Evolutionary conservation across 2,797 vertebrate genomes (phyloP).

Genomic region (Halcyon smyrnensis): DNA sequence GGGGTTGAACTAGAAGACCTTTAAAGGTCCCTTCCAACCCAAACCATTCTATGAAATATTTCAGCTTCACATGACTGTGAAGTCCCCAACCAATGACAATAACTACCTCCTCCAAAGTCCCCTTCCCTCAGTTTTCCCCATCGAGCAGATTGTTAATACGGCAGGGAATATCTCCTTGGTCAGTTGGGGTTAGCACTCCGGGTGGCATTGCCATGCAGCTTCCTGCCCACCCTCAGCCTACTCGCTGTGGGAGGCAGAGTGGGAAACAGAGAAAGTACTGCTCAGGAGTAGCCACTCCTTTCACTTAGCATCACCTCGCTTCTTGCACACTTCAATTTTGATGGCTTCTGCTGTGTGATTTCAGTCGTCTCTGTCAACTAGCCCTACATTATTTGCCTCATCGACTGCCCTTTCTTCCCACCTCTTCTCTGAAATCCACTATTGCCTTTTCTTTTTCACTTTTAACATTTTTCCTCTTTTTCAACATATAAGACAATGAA

Average conservation of each 20-base stretch:
- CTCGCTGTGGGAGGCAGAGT: background rate
- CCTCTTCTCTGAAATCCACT: background rate
- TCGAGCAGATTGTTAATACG: background rate
- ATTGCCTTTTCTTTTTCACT: background rate
- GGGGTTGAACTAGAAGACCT: no score
- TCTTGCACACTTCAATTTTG: fast-evolving
- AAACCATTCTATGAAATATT: background rate
- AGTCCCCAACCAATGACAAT: background rate
- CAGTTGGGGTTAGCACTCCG: background rate
- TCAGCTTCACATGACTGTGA: background rate
- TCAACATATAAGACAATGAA: background rate
- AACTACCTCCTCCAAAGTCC: background rate
- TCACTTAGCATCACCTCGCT: background rate
- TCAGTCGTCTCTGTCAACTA: background rate
- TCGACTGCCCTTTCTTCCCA: background rate
- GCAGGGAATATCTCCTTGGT: background rate
- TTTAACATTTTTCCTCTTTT: background rate
- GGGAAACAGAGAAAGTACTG: background rate
- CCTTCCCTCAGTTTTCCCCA: background rate
- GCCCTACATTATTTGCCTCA: background rate
- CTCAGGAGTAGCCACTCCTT: background rate
- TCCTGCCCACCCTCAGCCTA: background rate
- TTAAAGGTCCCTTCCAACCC: no score
- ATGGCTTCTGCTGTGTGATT: background rate
- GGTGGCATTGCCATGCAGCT: background rate